Conservation (phyloP, 2,888 invertebrate genomes). For the Acronicta alni region DNA sequence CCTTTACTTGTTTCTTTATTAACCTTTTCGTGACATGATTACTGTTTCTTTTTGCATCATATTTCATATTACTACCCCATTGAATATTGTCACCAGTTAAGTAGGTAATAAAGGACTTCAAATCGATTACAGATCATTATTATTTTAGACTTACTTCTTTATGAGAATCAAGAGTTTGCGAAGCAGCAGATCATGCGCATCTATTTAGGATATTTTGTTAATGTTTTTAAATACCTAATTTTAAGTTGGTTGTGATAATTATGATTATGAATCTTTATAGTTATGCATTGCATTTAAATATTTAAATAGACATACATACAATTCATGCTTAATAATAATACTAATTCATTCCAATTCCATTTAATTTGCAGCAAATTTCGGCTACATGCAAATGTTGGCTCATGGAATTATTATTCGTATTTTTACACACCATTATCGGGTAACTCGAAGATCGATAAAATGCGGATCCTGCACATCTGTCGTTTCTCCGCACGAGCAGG, state of each 20-base stretch:
- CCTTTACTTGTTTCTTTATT: slow-evolving; percentile 56
- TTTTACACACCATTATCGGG: slow-evolving; percentile 29
- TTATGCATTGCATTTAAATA: no score
- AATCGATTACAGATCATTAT: slow-evolving; percentile 8
- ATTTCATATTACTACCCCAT: slow-evolving; percentile 23
- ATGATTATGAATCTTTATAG: no score
- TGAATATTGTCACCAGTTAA: slow-evolving; percentile 11
- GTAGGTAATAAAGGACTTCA: slow-evolving; percentile 5
- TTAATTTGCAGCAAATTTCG: no score
- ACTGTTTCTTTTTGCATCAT: slow-evolving; percentile 45
- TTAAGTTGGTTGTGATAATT: no score
- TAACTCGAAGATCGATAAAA: slow-evolving; percentile 59
- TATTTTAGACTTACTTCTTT: slow-evolving; percentile 9
- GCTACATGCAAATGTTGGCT: neutral
- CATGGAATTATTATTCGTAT: slow-evolving; percentile 28
- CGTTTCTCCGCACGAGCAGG: slow-evolving; percentile 69
- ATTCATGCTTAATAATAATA: no score
- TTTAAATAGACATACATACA: no score
- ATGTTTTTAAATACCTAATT: no score
- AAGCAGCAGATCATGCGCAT: slow-evolving; percentile 34
- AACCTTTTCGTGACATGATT: slow-evolving; percentile 57
- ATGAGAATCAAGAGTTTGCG: slow-evolving; percentile 7
- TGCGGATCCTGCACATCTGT: slow-evolving; percentile 72
- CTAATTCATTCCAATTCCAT: no score
- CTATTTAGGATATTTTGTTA: slow-evolving; percentile 10